Evolutionary conservation across 2,888 invertebrate genomes (phyloP), one percentile per base, ranked within the genome.

Genomic region (Torymus aiolomorphi): DNA sequence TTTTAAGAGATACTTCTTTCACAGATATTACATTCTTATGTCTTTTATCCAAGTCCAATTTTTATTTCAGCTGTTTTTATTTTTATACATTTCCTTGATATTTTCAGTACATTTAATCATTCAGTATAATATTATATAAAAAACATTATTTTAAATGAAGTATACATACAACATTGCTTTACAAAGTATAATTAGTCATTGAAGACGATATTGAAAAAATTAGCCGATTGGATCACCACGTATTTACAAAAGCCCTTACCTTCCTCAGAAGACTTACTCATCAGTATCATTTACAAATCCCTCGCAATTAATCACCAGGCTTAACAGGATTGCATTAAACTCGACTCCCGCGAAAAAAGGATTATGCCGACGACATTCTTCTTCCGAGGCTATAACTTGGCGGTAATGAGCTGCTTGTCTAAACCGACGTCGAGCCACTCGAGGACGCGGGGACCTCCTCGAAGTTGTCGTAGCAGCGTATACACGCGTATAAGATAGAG

Each of bases 331-430:
- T 42, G 42, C 42, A 42, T 42, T 5, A 42, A 42, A 42, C 42
- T 5, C 42, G 8, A 42, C 69, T 56, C 42, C 8, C 11, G 2
- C 52, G 2, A 12, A 56, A 56, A 56, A 56, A 56, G 67, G 56
- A n/a, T 13, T 54, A 42, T n/a, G 4, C 31, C 24, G 54, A 42
- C 63, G 24, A 14, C 20, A 54, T 10, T 10, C 69, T 56, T 56
- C 49, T 16, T 56, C 56, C 69, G 12, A 31, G 16, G 56, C 31
- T 31, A 57, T 69, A 56, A 69, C 56, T 69, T 31, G 11, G 69
- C 42, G 13, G 16, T 16, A 69, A 69, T 31, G 31, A 42, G 56
- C 56, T 69, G 16, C 56, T 69, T 57, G 69, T 69, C 12, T 12
- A 24, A 24, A 16, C 54, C 67, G 14, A 54, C 18, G n/a, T 14